Percentiles rank a stretch among this genome's conserved stretches.
Evolutionary conservation across 2,797 vertebrate genomes (phyloP).

Genomic region (Acipenser transmontanus): DNA sequence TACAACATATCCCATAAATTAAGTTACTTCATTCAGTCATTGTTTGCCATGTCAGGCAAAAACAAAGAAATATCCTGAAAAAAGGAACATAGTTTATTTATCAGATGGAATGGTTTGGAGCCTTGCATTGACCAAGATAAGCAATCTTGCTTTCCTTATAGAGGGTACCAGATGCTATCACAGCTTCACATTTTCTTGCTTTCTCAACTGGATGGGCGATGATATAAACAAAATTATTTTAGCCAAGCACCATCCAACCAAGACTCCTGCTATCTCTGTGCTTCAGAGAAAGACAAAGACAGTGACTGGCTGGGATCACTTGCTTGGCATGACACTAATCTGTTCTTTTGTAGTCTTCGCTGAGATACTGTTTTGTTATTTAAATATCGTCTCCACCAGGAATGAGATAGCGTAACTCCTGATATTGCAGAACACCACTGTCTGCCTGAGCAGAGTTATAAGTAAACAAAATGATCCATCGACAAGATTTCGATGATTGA

Average conservation of each 20-base stretch:
- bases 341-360: constrained; percentile 26
- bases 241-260: constrained; percentile 19
- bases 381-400: constrained; percentile 16
- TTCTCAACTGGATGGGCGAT: constrained; percentile 25
- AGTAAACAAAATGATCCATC: constrained; percentile 10
- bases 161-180: constrained; percentile 52
- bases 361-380: constrained; percentile 13
- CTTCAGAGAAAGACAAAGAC: constrained; percentile 55
- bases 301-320: constrained; percentile 43
- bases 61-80: constrained; percentile 8
- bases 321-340: constrained; percentile 27
- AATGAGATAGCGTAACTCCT: constrained; percentile 7
- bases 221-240: constrained; percentile 34
- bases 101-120: constrained; percentile 32
- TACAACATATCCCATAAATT: neutral
- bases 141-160: constrained; percentile 35
- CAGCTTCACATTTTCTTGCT: constrained; percentile 18
- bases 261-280: constrained; percentile 31
- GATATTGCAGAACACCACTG: constrained; percentile 6
- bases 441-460: constrained; percentile 8
- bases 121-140: constrained; percentile 38
- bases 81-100: constrained; percentile 22
- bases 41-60: constrained; percentile 4
- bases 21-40: neutral
- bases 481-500: neutral